Percentiles rank a stretch among this genome's conserved stretches.
Evolutionary conservation across 2,888 invertebrate species (phyloP).

Genomic region (Eilema caniola): DNA sequence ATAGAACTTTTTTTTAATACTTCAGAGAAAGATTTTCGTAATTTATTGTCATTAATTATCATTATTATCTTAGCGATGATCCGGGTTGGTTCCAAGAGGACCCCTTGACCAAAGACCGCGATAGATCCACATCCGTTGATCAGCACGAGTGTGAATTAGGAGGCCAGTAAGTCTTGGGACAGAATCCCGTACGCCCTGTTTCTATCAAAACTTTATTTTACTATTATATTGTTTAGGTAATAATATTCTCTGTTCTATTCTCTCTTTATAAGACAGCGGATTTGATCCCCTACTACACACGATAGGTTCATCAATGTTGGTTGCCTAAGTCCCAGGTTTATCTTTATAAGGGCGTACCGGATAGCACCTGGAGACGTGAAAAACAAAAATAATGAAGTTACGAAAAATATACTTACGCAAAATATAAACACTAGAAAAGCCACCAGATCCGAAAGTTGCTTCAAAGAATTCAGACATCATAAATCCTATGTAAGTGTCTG

Average conservation of each 20-base stretch:
- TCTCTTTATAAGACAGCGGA: too few species aligned
- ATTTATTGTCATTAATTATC: too few species aligned
- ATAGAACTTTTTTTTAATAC: not conserved
- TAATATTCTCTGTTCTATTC: too few species aligned
- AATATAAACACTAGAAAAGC: constrained; percentile 90
- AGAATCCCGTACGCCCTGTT: not conserved
- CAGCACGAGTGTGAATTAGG: not conserved
- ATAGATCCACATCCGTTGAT: too few species aligned
- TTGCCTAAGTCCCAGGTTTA: too few species aligned
- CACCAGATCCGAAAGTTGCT: constrained; percentile 88
- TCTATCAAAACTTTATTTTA: not conserved
- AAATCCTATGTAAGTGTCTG: constrained; percentile 89
- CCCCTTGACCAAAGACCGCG: too few species aligned
- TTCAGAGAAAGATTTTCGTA: too few species aligned
- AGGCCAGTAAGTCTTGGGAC: not conserved
- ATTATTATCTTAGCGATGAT: too few species aligned
- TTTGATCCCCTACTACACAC: too few species aligned
- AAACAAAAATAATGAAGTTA: not conserved
- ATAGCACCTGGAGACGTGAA: not conserved
- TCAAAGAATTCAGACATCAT: constrained; percentile 89
- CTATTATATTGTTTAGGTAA: not conserved
- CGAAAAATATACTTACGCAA: constrained; percentile 79
- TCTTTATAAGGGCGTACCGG: not conserved
- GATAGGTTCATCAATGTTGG: too few species aligned
- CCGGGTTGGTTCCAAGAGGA: too few species aligned